These are phyloP conservation scores for Drosophila pseudoananassae DNA, from an alignment of 1,140 invertebrate species.

Conservation along the genomic window DNA sequence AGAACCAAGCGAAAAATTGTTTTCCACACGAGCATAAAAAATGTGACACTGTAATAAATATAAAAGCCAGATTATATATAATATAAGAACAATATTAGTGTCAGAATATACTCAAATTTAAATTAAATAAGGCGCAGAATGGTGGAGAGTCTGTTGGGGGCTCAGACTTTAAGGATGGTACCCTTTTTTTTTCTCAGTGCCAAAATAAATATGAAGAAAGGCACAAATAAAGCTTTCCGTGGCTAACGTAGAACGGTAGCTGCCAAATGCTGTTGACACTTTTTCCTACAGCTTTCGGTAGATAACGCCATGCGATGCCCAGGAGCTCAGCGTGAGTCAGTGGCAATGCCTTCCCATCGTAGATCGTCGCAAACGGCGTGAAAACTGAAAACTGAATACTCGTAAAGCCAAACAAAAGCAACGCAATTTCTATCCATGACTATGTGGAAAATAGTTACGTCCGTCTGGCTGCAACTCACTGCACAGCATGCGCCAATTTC, in stretches of 20 bases:
- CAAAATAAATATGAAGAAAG: slow-evolving; percentile 74
- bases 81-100: too few species aligned
- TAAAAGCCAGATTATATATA: not conserved
- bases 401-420: slow-evolving; percentile 66
- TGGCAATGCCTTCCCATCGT: slow-evolving; percentile 41
- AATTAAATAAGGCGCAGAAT: too few species aligned
- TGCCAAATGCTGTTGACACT: slow-evolving; percentile 68
- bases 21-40: slow-evolving; percentile 42
- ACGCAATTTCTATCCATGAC: slow-evolving; percentile 69
- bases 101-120: too few species aligned
- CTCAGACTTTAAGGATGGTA: not conserved
- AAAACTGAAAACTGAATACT: slow-evolving; percentile 49
- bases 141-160: too few species aligned
- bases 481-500: slow-evolving; percentile 81
- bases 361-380: slow-evolving; percentile 58
- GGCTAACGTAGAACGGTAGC: slow-evolving; percentile 74
- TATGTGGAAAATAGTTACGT: slow-evolving; percentile 68
- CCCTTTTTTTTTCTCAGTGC: not conserved
- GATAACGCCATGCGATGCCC: slow-evolving; percentile 38
- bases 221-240: slow-evolving; percentile 49
- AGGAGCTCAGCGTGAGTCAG: slow-evolving; percentile 51
- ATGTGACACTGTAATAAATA: not conserved
- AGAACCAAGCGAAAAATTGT: slow-evolving; percentile 67
- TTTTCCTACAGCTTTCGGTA: slow-evolving; percentile 45
- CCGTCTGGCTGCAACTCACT: slow-evolving; percentile 58